Conservation (phyloP, 2,113 vertebrate species). For the Chaetops frenatus region DNA sequence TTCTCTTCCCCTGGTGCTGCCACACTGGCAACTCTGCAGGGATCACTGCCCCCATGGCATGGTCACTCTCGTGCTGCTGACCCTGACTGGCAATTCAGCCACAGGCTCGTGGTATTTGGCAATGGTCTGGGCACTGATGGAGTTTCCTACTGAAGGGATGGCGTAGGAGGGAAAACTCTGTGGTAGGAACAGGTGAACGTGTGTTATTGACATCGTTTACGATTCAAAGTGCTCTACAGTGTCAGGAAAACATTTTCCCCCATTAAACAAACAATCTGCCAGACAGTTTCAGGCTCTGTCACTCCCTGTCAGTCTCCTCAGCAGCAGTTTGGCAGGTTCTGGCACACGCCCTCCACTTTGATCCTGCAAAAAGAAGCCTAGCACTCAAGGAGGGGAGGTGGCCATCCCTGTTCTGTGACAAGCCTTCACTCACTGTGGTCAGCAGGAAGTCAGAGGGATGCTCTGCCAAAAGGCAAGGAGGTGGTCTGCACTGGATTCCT, state of each 20-base stretch:
- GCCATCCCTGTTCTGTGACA: not conserved
- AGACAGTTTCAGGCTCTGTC: slow-evolving; percentile 56
- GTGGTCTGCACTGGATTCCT: not conserved
- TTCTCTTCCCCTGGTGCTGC: not conserved
- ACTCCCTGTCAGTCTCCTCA: slow-evolving; percentile 6
- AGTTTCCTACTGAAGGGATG: not conserved
- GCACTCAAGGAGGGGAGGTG: not conserved
- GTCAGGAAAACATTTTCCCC: slow-evolving; percentile 45
- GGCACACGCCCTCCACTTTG: not conserved
- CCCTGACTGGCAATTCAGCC: not conserved
- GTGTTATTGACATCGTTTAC: not conserved
- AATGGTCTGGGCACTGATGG: not conserved
- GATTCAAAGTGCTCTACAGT: slow-evolving; percentile 12
- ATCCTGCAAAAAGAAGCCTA: not conserved
- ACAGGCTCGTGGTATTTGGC: not conserved
- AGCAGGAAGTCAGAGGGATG: not conserved
- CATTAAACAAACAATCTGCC: slow-evolving; percentile 55
- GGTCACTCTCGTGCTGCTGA: not conserved
- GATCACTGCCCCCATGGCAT: not conserved
- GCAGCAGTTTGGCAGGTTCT: slow-evolving; percentile 10
- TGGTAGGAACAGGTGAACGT: not conserved
- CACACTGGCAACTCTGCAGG: not conserved
- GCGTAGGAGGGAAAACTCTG: fast-evolving
- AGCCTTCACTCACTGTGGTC: not conserved
- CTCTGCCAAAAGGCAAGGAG: not conserved